Percentiles rank a stretch among this genome's conserved stretches.
Conservation (phyloP, 2,113 vertebrate genomes). For the Gopherus flavomarginatus region DNA sequence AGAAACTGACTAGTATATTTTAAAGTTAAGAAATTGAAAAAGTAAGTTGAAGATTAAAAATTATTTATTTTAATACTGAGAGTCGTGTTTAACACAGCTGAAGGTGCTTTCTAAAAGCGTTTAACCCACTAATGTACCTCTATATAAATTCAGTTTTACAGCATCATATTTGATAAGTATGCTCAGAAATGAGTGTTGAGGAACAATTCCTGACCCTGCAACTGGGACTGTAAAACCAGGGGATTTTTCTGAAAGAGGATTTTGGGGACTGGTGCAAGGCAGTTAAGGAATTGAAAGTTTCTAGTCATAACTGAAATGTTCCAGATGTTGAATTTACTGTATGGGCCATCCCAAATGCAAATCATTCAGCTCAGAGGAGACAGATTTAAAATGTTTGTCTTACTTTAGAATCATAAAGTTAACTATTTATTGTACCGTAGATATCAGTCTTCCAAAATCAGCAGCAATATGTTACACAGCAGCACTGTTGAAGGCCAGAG, state of each 20-base stretch:
- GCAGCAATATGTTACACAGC: conserved; percentile 99
- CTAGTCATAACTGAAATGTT: conserved; percentile 12
- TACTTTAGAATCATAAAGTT: conserved; percentile 32
- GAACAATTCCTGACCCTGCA: background rate
- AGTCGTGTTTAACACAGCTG: background rate
- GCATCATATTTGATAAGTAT: background rate
- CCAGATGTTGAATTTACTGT: background rate
- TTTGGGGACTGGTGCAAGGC: background rate
- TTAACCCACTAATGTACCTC: background rate
- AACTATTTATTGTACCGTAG: conserved; percentile 76
- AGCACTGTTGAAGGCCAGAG: conserved; percentile 97
- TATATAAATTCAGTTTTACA: background rate
- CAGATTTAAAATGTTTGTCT: conserved; percentile 51
- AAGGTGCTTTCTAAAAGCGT: background rate
- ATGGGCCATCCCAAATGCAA: background rate
- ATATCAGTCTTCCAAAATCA: conserved; percentile 99
- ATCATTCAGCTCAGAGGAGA: background rate
- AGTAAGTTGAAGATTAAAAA: background rate
- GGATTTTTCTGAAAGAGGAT: background rate
- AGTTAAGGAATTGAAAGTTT: background rate
- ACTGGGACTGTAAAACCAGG: background rate
- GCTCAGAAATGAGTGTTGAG: background rate
- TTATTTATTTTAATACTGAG: background rate
- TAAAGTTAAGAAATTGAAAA: background rate
- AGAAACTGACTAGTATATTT: background rate